Evolutionary conservation across 2,797 vertebrate genomes (phyloP).

Genomic region (Leptatherina wallacei): DNA sequence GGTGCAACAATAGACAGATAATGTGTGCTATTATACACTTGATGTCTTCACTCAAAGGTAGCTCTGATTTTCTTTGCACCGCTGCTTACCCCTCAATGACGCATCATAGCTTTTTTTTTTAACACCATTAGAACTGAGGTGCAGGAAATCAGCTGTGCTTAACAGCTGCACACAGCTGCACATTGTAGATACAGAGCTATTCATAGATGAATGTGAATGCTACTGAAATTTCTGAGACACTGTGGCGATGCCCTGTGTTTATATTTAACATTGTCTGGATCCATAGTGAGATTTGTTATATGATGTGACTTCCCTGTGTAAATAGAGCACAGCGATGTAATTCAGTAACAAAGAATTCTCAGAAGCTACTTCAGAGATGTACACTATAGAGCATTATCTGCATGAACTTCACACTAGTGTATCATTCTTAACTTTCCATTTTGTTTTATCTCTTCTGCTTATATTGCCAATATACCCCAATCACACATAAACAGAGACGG

Average conservation of each 20-base stretch:
- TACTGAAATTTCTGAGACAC: conserved; percentile 29
- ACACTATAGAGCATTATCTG: conserved; percentile 30
- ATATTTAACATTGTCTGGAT: conserved; percentile 60
- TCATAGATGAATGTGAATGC: conserved; percentile 26
- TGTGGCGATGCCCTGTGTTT: conserved; percentile 54
- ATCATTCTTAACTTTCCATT: conserved; percentile 12
- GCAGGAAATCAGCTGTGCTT: conserved; percentile 40
- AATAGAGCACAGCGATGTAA: conserved; percentile 45
- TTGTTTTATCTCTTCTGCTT: not conserved
- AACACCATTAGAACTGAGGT: conserved; percentile 33
- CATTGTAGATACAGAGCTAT: conserved; percentile 19
- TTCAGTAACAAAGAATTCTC: conserved; percentile 60
- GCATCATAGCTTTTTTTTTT: conserved; percentile 21
- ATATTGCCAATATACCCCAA: not conserved
- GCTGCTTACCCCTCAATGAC: conserved; percentile 33
- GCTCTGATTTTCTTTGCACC: conserved; percentile 39
- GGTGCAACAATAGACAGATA: conserved; percentile 17
- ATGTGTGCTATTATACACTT: conserved; percentile 53
- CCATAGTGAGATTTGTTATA: conserved; percentile 47
- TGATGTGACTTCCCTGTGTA: conserved; percentile 47
- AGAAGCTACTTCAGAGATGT: conserved; percentile 43
- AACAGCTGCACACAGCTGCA: conserved; percentile 17
- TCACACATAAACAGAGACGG: not conserved
- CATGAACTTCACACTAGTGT: conserved; percentile 39
- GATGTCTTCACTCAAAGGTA: conserved; percentile 63